These are phyloP conservation scores for Eurypyga helias DNA, from an alignment of 2,113 vertebrate species.

Conservation along the genomic window DNA sequence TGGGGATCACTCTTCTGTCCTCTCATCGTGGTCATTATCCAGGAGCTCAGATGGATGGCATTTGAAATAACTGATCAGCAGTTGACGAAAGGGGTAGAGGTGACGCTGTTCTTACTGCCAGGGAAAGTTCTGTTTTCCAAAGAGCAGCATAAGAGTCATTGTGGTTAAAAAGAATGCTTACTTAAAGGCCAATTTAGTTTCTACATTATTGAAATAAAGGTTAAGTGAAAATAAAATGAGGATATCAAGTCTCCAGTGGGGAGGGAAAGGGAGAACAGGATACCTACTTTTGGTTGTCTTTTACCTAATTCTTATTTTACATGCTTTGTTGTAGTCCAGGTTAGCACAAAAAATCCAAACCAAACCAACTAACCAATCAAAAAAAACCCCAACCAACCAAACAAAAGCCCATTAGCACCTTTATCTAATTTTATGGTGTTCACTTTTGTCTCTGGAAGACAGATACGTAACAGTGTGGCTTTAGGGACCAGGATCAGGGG, in stretches of 20 bases:
- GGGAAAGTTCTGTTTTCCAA: not conserved
- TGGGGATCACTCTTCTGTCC: not conserved
- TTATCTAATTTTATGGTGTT: not conserved
- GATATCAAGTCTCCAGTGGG: not conserved
- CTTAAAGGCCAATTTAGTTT: not conserved
- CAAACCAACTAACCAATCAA: no score
- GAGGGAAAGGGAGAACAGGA: not conserved
- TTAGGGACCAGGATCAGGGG: not conserved
- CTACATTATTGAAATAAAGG: not conserved
- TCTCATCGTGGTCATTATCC: not conserved
- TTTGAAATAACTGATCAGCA: not conserved
- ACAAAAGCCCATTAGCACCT: not conserved
- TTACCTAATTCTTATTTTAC: not conserved
- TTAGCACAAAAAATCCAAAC: not conserved
- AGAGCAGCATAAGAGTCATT: not conserved
- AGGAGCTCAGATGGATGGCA: not conserved
- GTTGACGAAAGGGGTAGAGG: not conserved
- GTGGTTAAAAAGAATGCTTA: not conserved
- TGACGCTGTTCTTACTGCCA: not conserved
- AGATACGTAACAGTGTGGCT: not conserved
- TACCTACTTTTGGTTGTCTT: not conserved
- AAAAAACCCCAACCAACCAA: no score
- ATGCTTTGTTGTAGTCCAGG: not conserved
- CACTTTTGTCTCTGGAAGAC: not conserved
- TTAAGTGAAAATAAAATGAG: not conserved